Conservation (phyloP, 2,888 invertebrate genomes). For the Lapara coniferarum region DNA sequence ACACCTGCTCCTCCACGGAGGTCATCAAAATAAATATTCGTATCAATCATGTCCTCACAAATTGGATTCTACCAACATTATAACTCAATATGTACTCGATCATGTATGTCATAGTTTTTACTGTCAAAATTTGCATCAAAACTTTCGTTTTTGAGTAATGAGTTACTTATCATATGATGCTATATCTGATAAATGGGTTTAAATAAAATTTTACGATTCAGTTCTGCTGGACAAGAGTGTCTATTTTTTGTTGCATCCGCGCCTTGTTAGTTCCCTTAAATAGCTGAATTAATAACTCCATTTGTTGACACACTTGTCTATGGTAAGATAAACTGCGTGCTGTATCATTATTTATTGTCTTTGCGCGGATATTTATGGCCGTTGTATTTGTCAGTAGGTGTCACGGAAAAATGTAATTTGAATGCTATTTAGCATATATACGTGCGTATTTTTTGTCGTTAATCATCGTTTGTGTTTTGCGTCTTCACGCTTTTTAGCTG, state of each 20-base stretch:
- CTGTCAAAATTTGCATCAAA: slow-evolving; percentile 2
- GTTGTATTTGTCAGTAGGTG: slow-evolving; percentile 38
- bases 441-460: slow-evolving; percentile 18
- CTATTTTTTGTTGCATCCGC: slow-evolving; percentile 13
- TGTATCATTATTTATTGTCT: slow-evolving; percentile 33
- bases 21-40: not conserved
- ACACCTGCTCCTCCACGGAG: not conserved
- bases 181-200: slow-evolving; percentile 1
- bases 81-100: not conserved
- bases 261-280: slow-evolving; percentile 22
- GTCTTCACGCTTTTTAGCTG: slow-evolving; percentile 23
- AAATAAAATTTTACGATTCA: slow-evolving; percentile 18
- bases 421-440: slow-evolving; percentile 21
- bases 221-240: not conserved
- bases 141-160: slow-evolving; percentile 8
- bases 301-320: slow-evolving; percentile 44
- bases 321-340: slow-evolving; percentile 41
- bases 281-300: slow-evolving; percentile 35
- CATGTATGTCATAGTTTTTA: slow-evolving; percentile 13
- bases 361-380: slow-evolving; percentile 39
- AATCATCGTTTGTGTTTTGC: slow-evolving; percentile 15
- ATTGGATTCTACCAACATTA: not conserved
- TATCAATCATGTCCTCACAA: not conserved
- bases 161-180: not conserved
- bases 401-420: slow-evolving; percentile 35